Conservation (phyloP, 2,113 vertebrate species). For the Limanda limanda region DNA sequence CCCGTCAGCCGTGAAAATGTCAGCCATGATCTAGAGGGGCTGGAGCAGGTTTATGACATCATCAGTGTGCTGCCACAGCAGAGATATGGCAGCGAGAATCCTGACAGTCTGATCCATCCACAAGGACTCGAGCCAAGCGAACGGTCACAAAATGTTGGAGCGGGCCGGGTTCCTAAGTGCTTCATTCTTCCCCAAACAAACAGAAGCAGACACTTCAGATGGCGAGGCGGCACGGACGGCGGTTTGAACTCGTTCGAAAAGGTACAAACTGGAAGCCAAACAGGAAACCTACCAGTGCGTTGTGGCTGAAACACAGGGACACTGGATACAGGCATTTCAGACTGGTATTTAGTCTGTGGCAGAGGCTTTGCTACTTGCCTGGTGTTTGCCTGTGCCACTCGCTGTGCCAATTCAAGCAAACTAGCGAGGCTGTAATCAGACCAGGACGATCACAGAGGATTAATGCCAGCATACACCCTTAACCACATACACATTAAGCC, state of each 20-base stretch:
- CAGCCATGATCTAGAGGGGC: constrained; percentile 74
- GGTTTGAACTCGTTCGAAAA: constrained; percentile 59
- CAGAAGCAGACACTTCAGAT: constrained; percentile 42
- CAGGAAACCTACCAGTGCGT: constrained; percentile 66
- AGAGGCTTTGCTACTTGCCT: constrained; percentile 49
- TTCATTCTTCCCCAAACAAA: constrained; percentile 57
- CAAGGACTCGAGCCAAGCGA: constrained; percentile 63
- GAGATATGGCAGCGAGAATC: constrained; percentile 59
- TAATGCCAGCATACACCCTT: constrained; percentile 61
- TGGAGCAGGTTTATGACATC: constrained; percentile 80
- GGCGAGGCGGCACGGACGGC: constrained; percentile 6
- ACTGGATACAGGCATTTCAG: constrained; percentile 67
- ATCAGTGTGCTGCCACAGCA: constrained; percentile 78
- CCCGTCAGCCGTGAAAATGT: constrained; percentile 80
- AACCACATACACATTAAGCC: constrained; percentile 42
- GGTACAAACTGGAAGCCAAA: constrained; percentile 62
- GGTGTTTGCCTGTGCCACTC: constrained; percentile 40
- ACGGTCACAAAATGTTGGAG: constrained; percentile 57
- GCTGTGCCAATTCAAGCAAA: constrained; percentile 78
- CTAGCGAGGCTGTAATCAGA: constrained; percentile 66
- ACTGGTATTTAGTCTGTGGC: constrained; percentile 68
- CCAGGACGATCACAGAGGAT: constrained; percentile 53
- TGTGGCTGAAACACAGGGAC: constrained; percentile 54
- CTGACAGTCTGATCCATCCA: constrained; percentile 48
- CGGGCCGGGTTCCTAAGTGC: constrained; percentile 16